Base-by-base conservation (phyloP, 1,140 invertebrate genomes). In the Hyphantria cunea region DNA sequence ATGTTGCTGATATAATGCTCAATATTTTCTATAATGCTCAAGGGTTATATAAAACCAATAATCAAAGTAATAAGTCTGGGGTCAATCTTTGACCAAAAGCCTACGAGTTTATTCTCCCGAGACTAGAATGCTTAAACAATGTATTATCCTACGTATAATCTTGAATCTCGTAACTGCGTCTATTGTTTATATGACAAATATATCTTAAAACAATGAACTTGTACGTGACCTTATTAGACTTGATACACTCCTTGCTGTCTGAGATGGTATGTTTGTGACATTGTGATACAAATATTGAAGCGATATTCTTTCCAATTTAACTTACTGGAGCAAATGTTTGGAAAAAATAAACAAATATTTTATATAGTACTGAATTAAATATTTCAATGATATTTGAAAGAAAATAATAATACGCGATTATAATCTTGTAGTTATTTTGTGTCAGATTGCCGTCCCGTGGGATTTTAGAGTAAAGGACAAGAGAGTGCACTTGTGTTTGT, bases 11-110 rank as follows among this genome's bases (percentile, higher is more conserved):
- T 48, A 59, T 14, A 42, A 37, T 11, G 33, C 48, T 37, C 13
- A 31, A 47, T 66, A 60, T 65, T 70, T 74, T 64, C 63, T 68
- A 72, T 74, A 70, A 55, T 17, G 59, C 62, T 68, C 66, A 13
- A 53, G 61, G 68, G 69, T 33, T 75, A 63, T 66, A 71, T 70
- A 56, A 66, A 76, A 70, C 66, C 71, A 76, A 76, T 74, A 75
- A 70, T 56, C 59, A 45, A 47, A 39, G 66, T 67, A 69, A 78
- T 74, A 74, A 72, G 72, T 61, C 56, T 66, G 51, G 49, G 69
- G 68, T 68, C 68, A 66, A 67, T 71, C 53, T 51, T 67, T 51
- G 41, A 47, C n/a, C 64, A 44, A 66, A 66, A 61, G 39, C 61
- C 61, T 55, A 50, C 15, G 54, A 68, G 52, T 60, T 42, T 68